A percentile compares a stretch with the other conserved stretches of the same genome.
phyloP scores from a whole-genome alignment of 2,113 vertebrate species.

The Plecotus auritus region DNA sequence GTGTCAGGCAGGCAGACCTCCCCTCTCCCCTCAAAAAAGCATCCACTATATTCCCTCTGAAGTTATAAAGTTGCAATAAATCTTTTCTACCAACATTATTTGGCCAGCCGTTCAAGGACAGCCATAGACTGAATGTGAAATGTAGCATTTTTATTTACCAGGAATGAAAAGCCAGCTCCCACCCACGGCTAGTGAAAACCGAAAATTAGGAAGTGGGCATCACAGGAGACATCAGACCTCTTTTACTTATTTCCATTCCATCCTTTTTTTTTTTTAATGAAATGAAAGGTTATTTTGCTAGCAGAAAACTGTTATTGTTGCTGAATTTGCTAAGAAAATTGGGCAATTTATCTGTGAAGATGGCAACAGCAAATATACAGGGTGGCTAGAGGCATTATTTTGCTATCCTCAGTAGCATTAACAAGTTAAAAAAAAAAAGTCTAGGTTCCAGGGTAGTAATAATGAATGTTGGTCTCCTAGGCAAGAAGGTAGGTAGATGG shows the following conservation, averaged over 20 bases:
- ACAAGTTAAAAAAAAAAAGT: conserved; percentile 52
- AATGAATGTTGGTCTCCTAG: not conserved
- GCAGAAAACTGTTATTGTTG: conserved; percentile 73
- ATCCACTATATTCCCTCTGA: not conserved
- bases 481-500: not conserved
- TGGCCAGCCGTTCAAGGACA: not conserved
- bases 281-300: conserved; percentile 72
- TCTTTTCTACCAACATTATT: not conserved
- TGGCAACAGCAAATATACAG: conserved; percentile 44
- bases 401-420: conserved; percentile 56
- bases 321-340: conserved; percentile 76
- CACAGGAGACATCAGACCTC: conserved; percentile 32
- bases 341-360: conserved; percentile 68
- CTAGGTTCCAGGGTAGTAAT: conserved; percentile 1
- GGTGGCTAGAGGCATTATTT: conserved; percentile 43
- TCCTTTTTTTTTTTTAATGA: conserved; percentile 19
- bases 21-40: not conserved
- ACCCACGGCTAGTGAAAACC: not conserved
- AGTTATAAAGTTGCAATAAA: not conserved
- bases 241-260: conserved; percentile 26
- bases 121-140: not conserved
- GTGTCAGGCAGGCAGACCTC: not conserved
- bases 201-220: conserved; percentile 51
- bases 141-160: conserved; percentile 18
- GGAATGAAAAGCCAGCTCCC: not conserved